A percentile compares a stretch with the other conserved stretches of the same genome.
These are phyloP conservation scores for Bellardia bayeri DNA, from an alignment of 2,888 invertebrate species.

Conservation along the genomic window DNA sequence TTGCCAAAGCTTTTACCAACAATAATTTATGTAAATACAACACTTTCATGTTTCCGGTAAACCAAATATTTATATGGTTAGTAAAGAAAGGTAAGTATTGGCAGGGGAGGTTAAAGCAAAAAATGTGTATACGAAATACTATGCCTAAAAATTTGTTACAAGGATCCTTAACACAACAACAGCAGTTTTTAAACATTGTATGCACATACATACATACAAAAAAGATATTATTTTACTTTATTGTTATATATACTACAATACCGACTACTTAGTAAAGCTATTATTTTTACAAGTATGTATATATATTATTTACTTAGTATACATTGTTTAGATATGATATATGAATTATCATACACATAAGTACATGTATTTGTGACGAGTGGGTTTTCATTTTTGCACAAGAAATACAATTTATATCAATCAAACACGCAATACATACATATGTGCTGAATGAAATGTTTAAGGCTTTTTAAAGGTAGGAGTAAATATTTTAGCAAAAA, in stretches of 20 bases:
- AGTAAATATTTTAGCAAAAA: no score
- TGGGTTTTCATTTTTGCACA: slow-evolving; percentile 18
- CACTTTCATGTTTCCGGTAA: slow-evolving; percentile 34
- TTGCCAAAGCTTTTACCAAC: not conserved
- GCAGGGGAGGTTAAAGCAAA: not conserved
- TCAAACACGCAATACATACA: slow-evolving; percentile 26
- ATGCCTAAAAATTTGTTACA: slow-evolving; percentile 15
- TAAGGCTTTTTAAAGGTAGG: no score
- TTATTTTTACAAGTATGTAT: not conserved
- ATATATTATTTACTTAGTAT: not conserved
- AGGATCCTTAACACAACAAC: not conserved
- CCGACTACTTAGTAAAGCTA: not conserved
- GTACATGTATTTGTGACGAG: not conserved
- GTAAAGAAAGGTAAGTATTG: not conserved
- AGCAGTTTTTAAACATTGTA: no score
- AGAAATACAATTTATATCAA: slow-evolving; percentile 28
- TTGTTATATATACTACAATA: not conserved
- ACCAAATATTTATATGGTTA: slow-evolving; percentile 8
- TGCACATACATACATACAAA: not conserved
- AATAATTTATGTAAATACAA: slow-evolving; percentile 33
- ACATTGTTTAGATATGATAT: slow-evolving; percentile 27
- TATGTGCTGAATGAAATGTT: no score
- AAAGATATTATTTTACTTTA: not conserved
- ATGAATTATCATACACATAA: slow-evolving; percentile 16
- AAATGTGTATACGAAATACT: not conserved